These are phyloP conservation scores for Orientallactaga sibirica DNA, from an alignment of 2,797 vertebrate genomes.

Conservation along the genomic window DNA sequence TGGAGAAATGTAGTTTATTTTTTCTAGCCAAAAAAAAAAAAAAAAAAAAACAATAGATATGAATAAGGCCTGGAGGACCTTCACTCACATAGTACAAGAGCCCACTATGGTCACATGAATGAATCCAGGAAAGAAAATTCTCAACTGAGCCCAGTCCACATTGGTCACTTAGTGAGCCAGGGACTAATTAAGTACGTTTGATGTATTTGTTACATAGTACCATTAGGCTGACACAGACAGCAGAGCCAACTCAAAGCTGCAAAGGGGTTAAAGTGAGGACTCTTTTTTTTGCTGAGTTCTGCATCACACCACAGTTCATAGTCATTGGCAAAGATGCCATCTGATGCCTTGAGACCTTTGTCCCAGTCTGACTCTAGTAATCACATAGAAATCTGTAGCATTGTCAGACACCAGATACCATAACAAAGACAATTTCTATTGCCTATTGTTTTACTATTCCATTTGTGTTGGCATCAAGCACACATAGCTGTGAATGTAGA, in stretches of 20 bases:
- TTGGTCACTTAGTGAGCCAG: conserved; percentile 4
- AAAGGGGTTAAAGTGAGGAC: conserved; percentile 10
- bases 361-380: background rate
- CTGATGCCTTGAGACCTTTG: background rate
- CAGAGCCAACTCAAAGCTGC: background rate
- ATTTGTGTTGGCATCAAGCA: background rate
- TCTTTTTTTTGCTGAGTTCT: conserved; percentile 32
- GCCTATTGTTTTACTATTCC: background rate
- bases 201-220: conserved; percentile 44
- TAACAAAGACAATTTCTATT: background rate
- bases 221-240: conserved; percentile 47
- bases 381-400: background rate
- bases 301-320: background rate
- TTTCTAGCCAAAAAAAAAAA: background rate
- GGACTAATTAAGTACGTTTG: background rate
- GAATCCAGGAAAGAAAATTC: background rate
- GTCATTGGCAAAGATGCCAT: conserved; percentile 12
- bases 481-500: background rate
- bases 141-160: background rate
- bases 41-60: background rate
- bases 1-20: background rate
- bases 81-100: background rate
- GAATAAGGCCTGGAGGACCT: background rate
- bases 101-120: background rate
- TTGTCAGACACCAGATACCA: background rate